Conservation (phyloP, 2,113 vertebrate species). For the Cephalopholis sonnerati region DNA sequence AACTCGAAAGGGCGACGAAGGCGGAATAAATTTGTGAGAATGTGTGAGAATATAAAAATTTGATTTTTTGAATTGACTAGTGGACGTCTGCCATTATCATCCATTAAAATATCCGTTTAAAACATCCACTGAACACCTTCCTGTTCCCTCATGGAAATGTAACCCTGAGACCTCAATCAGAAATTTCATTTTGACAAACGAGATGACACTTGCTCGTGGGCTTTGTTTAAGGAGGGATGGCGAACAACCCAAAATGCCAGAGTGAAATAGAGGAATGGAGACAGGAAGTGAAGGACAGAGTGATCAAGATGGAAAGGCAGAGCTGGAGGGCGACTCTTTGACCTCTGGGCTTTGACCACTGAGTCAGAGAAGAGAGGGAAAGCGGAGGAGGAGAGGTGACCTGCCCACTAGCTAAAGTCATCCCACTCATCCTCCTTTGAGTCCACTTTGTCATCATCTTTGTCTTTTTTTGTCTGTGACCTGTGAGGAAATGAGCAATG, state of each 20-base stretch:
- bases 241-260: not conserved
- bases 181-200: not conserved
- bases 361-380: conserved; percentile 48
- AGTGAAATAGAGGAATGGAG: not conserved
- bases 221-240: not conserved
- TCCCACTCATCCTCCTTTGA: conserved; percentile 29
- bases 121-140: not conserved
- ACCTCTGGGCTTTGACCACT: conserved; percentile 42
- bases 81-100: not conserved
- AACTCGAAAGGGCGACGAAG: not conserved
- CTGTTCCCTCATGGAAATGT: not conserved
- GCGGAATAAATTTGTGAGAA: not conserved
- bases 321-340: conserved; percentile 17
- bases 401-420: conserved; percentile 35
- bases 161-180: not conserved
- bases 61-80: not conserved
- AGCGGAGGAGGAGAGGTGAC: conserved; percentile 41
- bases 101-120: conserved; percentile 5
- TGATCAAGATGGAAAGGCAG: conserved; percentile 29
- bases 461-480: conserved; percentile 4
- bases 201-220: not conserved
- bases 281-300: conserved; percentile 36
- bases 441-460: conserved; percentile 20
- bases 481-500: conserved; percentile 29
- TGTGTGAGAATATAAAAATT: not conserved